These are phyloP conservation scores for Merops nubicus DNA, from an alignment of 2,113 vertebrate species.

Conservation along the genomic window DNA sequence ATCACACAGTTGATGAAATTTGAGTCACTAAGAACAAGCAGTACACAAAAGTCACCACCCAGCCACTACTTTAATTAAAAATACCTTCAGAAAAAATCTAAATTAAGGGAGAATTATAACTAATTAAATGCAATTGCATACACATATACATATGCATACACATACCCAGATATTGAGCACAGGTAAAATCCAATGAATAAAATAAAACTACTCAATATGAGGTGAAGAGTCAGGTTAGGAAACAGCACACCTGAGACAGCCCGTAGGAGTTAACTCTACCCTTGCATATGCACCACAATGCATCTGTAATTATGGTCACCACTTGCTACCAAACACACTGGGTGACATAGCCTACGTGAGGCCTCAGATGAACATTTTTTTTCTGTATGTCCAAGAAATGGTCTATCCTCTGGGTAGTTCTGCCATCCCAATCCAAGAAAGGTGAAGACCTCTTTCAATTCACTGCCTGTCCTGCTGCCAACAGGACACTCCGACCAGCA, in stretches of 20 bases:
- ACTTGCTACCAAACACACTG: neutral
- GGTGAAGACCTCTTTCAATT: neutral
- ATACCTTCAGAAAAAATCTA: neutral
- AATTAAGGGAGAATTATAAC: neutral
- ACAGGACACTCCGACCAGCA: neutral
- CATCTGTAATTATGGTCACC: neutral
- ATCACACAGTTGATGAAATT: neutral
- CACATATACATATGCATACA: neutral
- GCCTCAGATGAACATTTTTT: neutral
- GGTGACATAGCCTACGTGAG: neutral
- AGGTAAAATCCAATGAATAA: neutral
- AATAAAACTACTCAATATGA: neutral
- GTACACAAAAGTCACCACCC: neutral
- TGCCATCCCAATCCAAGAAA: neutral
- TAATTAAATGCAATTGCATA: neutral
- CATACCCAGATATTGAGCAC: neutral
- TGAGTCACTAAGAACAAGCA: neutral
- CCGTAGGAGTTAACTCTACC: neutral
- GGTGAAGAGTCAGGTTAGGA: neutral
- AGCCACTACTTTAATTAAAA: neutral
- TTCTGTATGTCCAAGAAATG: neutral
- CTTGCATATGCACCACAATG: neutral
- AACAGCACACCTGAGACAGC: neutral
- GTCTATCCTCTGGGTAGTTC: neutral
- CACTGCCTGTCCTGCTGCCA: neutral